Evolutionary conservation across 2,113 vertebrate species (phyloP), one percentile per base, ranked within the genome.

Genomic region (Brachypteracias leptosomus): DNA sequence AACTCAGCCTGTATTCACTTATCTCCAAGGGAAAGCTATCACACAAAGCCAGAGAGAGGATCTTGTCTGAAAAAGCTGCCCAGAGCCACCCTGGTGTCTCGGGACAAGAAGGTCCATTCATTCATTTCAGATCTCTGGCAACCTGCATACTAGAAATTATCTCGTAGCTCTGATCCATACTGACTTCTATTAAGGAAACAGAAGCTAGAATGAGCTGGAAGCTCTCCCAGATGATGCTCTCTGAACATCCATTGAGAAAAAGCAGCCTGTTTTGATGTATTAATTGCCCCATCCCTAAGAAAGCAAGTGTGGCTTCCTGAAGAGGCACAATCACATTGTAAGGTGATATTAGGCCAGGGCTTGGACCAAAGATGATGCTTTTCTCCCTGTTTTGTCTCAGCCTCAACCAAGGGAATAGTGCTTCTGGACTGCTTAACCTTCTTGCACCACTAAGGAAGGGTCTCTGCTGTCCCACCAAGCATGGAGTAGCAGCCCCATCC

Each of bases 181-280:
- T 72, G 91, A 54, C 81, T 95, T 95, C 65, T 95, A 61, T 42
- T 72, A 95, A 88, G 66, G 78, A 93, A 95, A 91, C 51, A 93
- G 92, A 89, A 94, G 62, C 49, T 88, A 76, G 70, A 91, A 93
- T n/a, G 61, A 93, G 77, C 88, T 96, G 90, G 68, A 96, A 96
- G 36, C 33, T 94, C 88, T 97, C 93, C 74, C 75, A 94, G 63
- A 54, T 93, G 46, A 73, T 88, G 29, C 17, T 88, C 29, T 83
- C 75, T 75, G 75, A 83, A 86, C 55, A 91, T 38, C 75, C 78
- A 85, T 74, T 83, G 66, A 96, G 74, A 88, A 89, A 95, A 82
- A 85, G 16, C 66, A 90, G 59, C 31, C 57, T 86, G 84, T 29
- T 77, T 36, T 71, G 54, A 81, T 63, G 35, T 26, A 65, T 54